Evolutionary conservation across 2,797 vertebrate genomes (phyloP).

Genomic region (Gymnocypris eckloni): DNA sequence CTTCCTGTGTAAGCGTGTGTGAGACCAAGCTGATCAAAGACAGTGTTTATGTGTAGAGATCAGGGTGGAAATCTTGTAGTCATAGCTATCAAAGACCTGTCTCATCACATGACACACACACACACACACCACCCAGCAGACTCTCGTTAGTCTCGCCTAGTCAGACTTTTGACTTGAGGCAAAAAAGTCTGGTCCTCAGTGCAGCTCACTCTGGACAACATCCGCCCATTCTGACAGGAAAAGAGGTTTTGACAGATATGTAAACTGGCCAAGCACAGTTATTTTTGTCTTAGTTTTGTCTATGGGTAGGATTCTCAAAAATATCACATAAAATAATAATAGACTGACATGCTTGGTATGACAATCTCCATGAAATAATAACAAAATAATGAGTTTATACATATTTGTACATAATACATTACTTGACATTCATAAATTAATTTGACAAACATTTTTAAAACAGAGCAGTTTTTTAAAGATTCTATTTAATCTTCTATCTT

Average conservation of each 20-base stretch:
- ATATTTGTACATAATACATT: not conserved
- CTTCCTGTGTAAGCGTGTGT: conserved; percentile 13
- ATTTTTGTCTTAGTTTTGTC: not conserved
- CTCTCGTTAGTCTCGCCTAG: conserved; percentile 27
- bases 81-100: conserved; percentile 34
- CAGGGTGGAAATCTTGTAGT: conserved; percentile 42
- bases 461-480: not conserved
- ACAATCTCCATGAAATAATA: not conserved
- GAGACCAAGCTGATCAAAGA: conserved; percentile 31
- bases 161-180: not conserved
- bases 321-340: not conserved
- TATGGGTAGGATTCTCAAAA: not conserved
- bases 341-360: not conserved
- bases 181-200: conserved; percentile 12
- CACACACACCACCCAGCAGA: not conserved
- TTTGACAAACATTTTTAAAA: not conserved
- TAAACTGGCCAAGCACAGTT: not conserved
- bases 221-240: not conserved
- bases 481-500: not conserved
- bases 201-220: not conserved
- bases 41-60: conserved; percentile 33
- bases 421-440: not conserved
- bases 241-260: not conserved
- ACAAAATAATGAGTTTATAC: too few relatives aligned
- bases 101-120: conserved; percentile 14